A percentile compares a stretch with the other conserved stretches of the same genome.
Conservation (phyloP, 2,797 vertebrate species). For the Alcedo quadribrachys region DNA sequence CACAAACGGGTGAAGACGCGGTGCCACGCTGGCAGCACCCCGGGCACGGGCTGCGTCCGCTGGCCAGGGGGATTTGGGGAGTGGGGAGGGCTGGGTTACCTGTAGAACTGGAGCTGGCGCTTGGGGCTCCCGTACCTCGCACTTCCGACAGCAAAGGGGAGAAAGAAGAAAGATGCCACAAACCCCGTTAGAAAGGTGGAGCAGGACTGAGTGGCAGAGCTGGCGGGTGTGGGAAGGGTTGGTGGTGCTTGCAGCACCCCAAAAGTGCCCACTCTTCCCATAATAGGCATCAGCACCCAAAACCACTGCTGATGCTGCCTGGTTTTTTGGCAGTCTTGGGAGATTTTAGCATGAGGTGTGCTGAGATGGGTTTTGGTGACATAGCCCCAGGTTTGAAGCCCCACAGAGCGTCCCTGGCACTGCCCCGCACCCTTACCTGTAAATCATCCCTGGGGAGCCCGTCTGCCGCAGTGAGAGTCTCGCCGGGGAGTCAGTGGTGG, state of each 20-base stretch:
- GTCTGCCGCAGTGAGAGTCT: slow-evolving; percentile 95
- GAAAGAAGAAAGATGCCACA: slow-evolving; percentile 78
- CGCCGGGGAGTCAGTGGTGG: slow-evolving; percentile 96
- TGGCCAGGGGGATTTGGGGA: neutral
- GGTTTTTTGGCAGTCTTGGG: neutral
- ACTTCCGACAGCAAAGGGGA: slow-evolving; percentile 84
- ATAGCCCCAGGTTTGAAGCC: neutral
- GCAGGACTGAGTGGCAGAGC: neutral
- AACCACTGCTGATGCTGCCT: neutral
- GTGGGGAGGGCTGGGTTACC: slow-evolving; percentile 82
- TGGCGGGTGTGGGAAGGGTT: accelerated
- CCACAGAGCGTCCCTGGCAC: no score
- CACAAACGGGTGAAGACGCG: accelerated
- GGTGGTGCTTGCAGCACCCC: accelerated
- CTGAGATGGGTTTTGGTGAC: accelerated
- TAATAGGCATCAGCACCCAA: accelerated
- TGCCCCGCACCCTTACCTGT: slow-evolving; percentile 83
- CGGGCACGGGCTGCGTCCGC: neutral
- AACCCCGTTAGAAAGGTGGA: slow-evolving; percentile 47
- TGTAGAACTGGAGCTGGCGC: slow-evolving; percentile 99
- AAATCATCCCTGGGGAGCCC: slow-evolving; percentile 98
- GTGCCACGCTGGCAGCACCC: neutral
- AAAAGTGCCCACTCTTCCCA: neutral
- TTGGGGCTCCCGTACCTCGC: slow-evolving; percentile 99
- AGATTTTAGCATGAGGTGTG: accelerated